Conservation (phyloP, 1,140 invertebrate species). For the Bombus waltoni region DNA sequence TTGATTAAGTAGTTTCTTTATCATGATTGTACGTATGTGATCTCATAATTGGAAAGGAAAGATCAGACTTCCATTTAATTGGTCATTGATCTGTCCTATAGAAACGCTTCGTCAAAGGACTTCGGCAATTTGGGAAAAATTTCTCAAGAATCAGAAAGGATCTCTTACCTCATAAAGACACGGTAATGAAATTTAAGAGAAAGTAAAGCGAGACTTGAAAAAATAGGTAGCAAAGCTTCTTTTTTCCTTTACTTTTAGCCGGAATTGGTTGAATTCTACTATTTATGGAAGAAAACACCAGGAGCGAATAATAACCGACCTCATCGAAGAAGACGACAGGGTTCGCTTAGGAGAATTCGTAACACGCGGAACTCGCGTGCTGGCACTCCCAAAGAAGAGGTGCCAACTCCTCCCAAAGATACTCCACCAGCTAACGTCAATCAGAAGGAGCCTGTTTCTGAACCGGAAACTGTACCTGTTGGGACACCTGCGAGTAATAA, state of each 20-base stretch:
- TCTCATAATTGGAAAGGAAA: neutral
- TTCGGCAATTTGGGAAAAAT: constrained; percentile 99
- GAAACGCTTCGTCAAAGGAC: constrained; percentile 98
- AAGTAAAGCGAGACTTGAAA: neutral
- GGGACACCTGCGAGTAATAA: constrained; percentile 75
- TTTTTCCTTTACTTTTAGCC: constrained; percentile 84
- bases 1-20: neutral
- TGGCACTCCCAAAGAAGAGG: constrained; percentile 86
- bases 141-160: constrained; percentile 99
- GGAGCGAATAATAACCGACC: constrained; percentile 97
- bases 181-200: constrained; percentile 83
- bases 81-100: constrained; percentile 66
- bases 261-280: constrained; percentile 99
- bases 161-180: constrained; percentile 97
- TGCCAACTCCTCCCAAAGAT: constrained; percentile 81
- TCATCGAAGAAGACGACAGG: constrained; percentile 93
- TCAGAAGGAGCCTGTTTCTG: constrained; percentile 74
- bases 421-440: constrained; percentile 79
- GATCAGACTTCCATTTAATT: constrained; percentile 5
- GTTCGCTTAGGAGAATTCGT: constrained; percentile 93
- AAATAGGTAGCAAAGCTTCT: neutral
- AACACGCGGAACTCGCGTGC: constrained; percentile 89
- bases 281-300: constrained; percentile 99
- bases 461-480: constrained; percentile 73
- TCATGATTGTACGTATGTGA: neutral